phyloP scores from a whole-genome alignment of 2,797 vertebrate genomes.

The Meda fulgida region DNA sequence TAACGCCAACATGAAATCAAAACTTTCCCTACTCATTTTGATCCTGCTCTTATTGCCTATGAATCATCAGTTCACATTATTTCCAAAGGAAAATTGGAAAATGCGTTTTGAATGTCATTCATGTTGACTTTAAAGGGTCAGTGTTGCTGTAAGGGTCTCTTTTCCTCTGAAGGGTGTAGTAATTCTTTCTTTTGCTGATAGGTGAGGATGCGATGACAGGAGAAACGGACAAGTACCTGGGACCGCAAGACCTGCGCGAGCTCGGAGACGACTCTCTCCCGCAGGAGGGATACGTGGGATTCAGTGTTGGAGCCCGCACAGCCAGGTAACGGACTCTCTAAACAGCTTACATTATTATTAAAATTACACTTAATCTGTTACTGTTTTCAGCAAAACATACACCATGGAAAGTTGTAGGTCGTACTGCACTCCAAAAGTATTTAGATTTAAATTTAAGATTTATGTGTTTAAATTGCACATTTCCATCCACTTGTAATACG shows the following conservation, averaged over 20 bases:
- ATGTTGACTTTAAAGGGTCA: slow-evolving; percentile 7
- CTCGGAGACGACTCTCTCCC: slow-evolving; percentile 96
- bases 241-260: slow-evolving; percentile 95
- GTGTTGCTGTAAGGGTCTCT: not conserved
- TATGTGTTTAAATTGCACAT: not conserved
- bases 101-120: not conserved
- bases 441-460: not conserved
- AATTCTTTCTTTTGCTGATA: slow-evolving; percentile 63
- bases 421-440: not conserved
- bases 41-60: not conserved
- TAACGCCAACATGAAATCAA: slow-evolving; percentile 20
- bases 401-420: not conserved
- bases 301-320: slow-evolving; percentile 92
- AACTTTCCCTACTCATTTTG: not conserved
- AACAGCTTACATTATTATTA: not conserved
- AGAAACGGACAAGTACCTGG: slow-evolving; percentile 95
- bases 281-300: slow-evolving; percentile 97
- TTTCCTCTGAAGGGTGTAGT: slow-evolving; percentile 45
- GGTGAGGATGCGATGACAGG: slow-evolving; percentile 98
- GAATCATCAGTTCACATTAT: not conserved
- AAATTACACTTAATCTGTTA: not conserved
- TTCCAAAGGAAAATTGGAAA: slow-evolving; percentile 7
- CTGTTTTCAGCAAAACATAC: not conserved
- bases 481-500: not conserved
- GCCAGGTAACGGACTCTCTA: slow-evolving; percentile 84